Conservation (phyloP, 2,797 vertebrate genomes). For the Sebastes taczanowskii region DNA sequence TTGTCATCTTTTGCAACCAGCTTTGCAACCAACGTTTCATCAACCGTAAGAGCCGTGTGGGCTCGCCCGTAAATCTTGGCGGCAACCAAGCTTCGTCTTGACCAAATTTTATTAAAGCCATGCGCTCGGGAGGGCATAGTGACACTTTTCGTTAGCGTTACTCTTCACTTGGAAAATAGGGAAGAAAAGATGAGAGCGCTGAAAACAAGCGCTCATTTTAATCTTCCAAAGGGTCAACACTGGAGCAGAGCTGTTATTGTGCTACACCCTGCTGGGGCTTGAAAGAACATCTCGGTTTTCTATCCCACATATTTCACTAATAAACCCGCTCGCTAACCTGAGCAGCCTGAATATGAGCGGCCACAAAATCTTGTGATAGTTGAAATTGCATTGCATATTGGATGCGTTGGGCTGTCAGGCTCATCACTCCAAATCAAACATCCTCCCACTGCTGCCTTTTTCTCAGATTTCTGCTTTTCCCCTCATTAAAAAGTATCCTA, state of each 20-base stretch:
- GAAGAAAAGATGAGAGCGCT: constrained; percentile 25
- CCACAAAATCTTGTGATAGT: constrained; percentile 1
- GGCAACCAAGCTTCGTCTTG: constrained; percentile 34
- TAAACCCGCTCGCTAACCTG: constrained; percentile 38
- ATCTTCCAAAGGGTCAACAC: constrained; percentile 29
- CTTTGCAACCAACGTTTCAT: constrained; percentile 22
- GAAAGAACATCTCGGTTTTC: constrained; percentile 47
- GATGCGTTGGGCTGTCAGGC: constrained; percentile 12
- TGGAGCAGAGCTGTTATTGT: constrained; percentile 47
- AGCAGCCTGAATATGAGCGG: not conserved
- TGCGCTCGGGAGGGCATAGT: constrained; percentile 19
- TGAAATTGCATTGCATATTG: constrained; percentile 13
- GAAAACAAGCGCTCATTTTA: constrained; percentile 50
- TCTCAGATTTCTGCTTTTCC: constrained; percentile 25
- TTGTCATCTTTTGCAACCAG: constrained; percentile 5
- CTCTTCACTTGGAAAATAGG: constrained; percentile 21
- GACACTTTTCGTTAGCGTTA: constrained; percentile 44
- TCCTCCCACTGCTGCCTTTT: constrained; percentile 22
- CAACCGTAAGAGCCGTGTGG: not conserved
- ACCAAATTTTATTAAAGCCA: constrained; percentile 59
- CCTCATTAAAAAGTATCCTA: constrained; percentile 25
- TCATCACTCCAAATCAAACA: constrained; percentile 51
- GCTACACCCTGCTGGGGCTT: constrained; percentile 51
- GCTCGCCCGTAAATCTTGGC: constrained; percentile 39
- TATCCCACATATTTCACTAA: constrained; percentile 51